Base-by-base conservation (phyloP, 2,797 vertebrate species). In the Sebastolobus alascanus region DNA sequence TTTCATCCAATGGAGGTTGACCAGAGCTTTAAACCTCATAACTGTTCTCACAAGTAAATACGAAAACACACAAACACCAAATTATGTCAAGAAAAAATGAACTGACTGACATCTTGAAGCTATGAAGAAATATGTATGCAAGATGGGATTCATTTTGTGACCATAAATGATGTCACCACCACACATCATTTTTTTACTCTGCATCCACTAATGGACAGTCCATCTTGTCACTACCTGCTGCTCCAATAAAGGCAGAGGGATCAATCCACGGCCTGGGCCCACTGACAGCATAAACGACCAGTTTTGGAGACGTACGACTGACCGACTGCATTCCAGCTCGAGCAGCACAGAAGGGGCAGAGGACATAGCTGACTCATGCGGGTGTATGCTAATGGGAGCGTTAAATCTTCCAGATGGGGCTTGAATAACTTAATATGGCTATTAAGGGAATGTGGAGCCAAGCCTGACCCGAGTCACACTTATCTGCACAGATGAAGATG, bases 351-450 rank as follows among this genome's bases (percentile, higher is more conserved):
- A 74, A 55, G 80, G 68, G 76, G 73, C 84, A 75, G 77, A 79
- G 84, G 85, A 79, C 83, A 76, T 4, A 27, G 89, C 90, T 87
- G 93, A 90, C 86, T 90, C 86, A 86, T 85, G 88, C 16, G 22
- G 75, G 5, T 75, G 75, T 73, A 85, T 91, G 80, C 66, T 91
- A 92, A 94, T 91, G 76, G 79, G 4, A 16, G 69, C 20, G 7
- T 85, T 93, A 90, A 87, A 93, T 92, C 87, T 87, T 88, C 78
- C 78, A 87, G 84, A 84, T 89, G 86, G 79, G 72, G 82, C 72
- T 74, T 73, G 63, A 88, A 84, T 84, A 85, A 80, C 82, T 85
- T 83, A 67, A 78, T 68, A 25, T 69, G 74, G 77, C 82, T 81
- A 66, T 88, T 82, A 83, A 60, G 68, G 35, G 75, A 81, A 64